Evolutionary conservation across 2,797 vertebrate genomes (phyloP).

Genomic region (Chelon labrosus): DNA sequence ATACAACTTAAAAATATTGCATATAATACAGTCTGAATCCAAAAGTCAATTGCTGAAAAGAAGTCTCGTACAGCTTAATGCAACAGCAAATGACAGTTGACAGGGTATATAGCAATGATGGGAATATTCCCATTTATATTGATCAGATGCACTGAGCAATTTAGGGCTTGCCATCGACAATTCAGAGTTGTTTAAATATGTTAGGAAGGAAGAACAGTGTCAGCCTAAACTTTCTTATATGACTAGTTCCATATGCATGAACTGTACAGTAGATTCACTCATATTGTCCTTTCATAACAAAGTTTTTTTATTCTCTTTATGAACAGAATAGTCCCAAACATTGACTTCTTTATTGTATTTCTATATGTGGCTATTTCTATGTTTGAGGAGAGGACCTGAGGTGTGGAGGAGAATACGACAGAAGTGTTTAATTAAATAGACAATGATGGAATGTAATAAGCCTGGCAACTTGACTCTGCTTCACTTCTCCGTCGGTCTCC

Average conservation of each 20-base stretch:
- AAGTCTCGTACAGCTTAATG: background rate
- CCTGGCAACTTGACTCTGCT: conserved; percentile 52
- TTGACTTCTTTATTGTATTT: conserved; percentile 16
- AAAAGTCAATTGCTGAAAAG: conserved; percentile 10
- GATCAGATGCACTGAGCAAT: background rate
- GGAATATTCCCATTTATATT: background rate
- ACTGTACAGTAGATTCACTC: background rate
- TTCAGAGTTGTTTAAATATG: background rate
- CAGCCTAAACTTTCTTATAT: background rate
- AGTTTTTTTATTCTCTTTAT: background rate
- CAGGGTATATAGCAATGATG: conserved; percentile 1
- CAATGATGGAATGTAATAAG: conserved; percentile 64
- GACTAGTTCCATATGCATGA: background rate
- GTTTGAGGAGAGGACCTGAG: conserved; percentile 22
- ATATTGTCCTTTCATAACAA: conserved; percentile 10
- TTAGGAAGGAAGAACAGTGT: background rate
- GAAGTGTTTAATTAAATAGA: conserved; percentile 66
- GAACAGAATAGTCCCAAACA: background rate
- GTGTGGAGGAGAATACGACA: conserved; percentile 28
- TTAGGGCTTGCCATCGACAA: background rate
- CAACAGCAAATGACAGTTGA: background rate
- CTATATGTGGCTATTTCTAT: conserved; percentile 11
- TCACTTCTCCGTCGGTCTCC: conserved; percentile 43
- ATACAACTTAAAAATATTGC: background rate
- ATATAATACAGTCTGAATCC: background rate